These are phyloP conservation scores for Trypoxylus dichotomus DNA, from an alignment of 1,140 invertebrate species.

Conservation along the genomic window DNA sequence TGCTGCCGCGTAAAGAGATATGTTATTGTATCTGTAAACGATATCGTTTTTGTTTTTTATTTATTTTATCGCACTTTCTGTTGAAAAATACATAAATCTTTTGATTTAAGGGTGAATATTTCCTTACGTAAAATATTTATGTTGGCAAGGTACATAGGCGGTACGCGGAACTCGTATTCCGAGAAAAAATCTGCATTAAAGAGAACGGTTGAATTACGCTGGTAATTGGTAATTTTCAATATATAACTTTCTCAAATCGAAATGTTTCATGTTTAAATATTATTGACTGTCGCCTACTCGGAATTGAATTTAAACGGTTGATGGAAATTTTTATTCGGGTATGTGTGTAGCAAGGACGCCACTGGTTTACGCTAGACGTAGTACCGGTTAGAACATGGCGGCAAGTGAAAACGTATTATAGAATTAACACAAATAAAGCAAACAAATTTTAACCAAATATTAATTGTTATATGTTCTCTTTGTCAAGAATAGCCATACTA, in stretches of 20 bases:
- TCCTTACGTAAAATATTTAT: neutral
- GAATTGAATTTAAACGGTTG: no score
- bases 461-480: neutral
- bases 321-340: neutral
- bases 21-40: no score
- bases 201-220: no score
- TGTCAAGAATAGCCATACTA: neutral
- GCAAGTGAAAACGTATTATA: slow-evolving; percentile 26
- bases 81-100: neutral
- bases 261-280: no score
- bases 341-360: neutral
- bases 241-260: no score
- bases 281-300: no score
- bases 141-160: neutral
- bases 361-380: neutral
- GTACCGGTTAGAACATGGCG: slow-evolving; percentile 18
- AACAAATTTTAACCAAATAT: neutral
- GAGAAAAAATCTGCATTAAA: no score
- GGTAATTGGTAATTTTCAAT: no score
- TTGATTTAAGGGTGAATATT: neutral
- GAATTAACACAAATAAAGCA: neutral
- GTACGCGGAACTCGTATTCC: neutral
- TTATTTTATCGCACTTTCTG: neutral
- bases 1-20: neutral
- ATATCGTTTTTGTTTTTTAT: neutral